Evolutionary conservation across 2,888 invertebrate species (phyloP), one percentile per base, ranked within the genome.

Genomic region (Cheilosia vulpina): DNA sequence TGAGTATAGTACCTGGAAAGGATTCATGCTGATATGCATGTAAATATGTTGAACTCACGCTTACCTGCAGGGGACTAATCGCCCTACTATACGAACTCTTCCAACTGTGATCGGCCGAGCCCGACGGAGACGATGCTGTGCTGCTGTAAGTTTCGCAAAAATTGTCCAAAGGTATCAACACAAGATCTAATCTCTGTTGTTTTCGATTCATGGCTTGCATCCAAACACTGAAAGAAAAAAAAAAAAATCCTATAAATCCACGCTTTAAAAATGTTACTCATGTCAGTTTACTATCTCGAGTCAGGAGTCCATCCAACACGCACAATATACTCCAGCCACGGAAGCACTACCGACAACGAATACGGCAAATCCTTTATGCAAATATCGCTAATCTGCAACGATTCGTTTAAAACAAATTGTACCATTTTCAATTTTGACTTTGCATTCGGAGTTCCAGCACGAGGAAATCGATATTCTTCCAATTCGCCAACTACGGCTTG

Each of bases 281-380:
- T 57, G 55, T 63, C 52, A 73, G 94, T 96, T 95, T 93, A 98
- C 98, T 95, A 96, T 89, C 96, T 94, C 34, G 97, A 96, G 90
- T 97, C 96, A 0, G 97, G 97, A 0, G 97, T 97, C 99, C 99
- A 99, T 0, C 98, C 99, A 15, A 97, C 97, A 87, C 99, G 93
- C 0, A 98, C 97, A 87, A 99, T 94, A 92, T 99, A 99, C 90
- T 99, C 99, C 93, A 97, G 95, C 97, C 97, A 97, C 0, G 98
- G 97, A 91, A 98, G 98, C 81, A 97, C 94, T 69, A 95, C 95
- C 58, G 95, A 94, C n/a, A 98, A 92, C 0, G 96, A 95, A 89
- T 95, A 96, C 58, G 95, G 94, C 87, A 97, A 93, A 88, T 96
- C 96, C 89, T 95, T 94, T 93, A 95, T 95, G 89, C 95, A 94